Percentiles rank a stretch among this genome's conserved stretches.
These are phyloP conservation scores for Macropodus opercularis DNA, from an alignment of 2,797 vertebrate genomes.

Conservation along the genomic window DNA sequence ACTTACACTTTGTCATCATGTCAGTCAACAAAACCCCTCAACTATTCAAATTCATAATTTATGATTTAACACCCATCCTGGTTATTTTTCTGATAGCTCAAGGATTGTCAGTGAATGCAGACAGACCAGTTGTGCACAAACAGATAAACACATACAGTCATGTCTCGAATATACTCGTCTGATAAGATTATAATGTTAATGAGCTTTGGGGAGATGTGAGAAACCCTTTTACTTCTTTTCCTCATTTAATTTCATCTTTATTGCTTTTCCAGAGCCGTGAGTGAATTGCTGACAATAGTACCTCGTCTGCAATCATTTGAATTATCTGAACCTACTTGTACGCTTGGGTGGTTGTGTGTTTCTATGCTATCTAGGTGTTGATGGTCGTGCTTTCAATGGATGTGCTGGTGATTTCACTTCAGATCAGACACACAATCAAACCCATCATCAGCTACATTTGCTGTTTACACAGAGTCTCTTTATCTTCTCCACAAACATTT, in stretches of 20 bases:
- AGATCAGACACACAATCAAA: constrained; percentile 38
- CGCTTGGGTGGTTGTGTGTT: background rate
- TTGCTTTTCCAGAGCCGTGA: constrained; percentile 1
- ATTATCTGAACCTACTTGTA: background rate
- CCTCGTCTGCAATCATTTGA: constrained; percentile 8
- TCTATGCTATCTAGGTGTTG: background rate
- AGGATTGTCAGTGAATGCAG: too few species aligned
- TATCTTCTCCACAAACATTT: constrained; percentile 56
- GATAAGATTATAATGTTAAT: constrained; percentile 45
- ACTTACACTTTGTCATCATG: too few species aligned
- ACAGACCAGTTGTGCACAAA: too few species aligned
- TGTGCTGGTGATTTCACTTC: constrained; percentile 14
- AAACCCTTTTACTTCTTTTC: constrained; percentile 34
- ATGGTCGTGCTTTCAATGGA: background rate
- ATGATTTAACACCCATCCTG: too few species aligned
- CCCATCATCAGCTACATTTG: constrained; percentile 39
- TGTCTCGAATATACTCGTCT: constrained; percentile 22
- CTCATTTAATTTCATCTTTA: constrained; percentile 41
- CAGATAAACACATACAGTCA: constrained; percentile 13
- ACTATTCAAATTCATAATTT: too few species aligned
- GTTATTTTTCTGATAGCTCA: too few species aligned
- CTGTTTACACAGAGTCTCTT: constrained; percentile 40
- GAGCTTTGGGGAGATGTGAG: constrained; percentile 24
- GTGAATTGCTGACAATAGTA: constrained; percentile 29
- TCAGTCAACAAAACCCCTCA: too few species aligned